Base-by-base conservation (phyloP, 1,140 invertebrate genomes). In the Zaprionus vittiger region DNA sequence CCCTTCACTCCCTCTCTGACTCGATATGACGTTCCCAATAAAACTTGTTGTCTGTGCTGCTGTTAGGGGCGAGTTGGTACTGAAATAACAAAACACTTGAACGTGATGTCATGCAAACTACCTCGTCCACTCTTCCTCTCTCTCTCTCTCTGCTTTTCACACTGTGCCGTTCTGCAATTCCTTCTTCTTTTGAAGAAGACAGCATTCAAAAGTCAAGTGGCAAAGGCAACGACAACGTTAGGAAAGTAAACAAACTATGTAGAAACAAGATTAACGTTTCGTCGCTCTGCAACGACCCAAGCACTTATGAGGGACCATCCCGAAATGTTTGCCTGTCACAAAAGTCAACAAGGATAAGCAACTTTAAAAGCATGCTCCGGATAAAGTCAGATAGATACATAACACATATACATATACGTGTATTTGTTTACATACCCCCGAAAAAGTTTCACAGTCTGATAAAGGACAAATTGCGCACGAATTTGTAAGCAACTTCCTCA, bases 211-310 rank as follows among this genome's bases (percentile, higher is more conserved):
- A 63, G 71, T 63, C 71, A 26, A 69, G 47, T 44, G 56, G 55
- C 60, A 63, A 70, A 77, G 44, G 59, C 69, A 41, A 52, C 20
- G 47, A 20, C 44, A 49, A 11, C 17, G 44, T 4, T 17, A 49
- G 11, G 62, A 75, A 78, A 67, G 75, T 72, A 80, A 84, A 85
- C 72, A 79, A 75, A 84, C 82, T 81, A 67, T 47, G 57, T 57
- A 54, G 66, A 80, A 84, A 84, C 78, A 64, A 72, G 74, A 84
- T 84, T 84, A 79, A 78, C 41, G 49, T 38, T 62, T 34, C 28
- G 34, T 34, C 22, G 34, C 28, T 57, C 15, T 56, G 44, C 15
- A 15, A 9, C 34, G n/a, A 22, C 4, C 54, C 15, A 56, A 56
- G 3, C 26, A 56, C 26, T 56, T 56, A n/a, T 31, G 54, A 56